Conservation (phyloP, 2,797 vertebrate species). For the Clarias fuscus region DNA sequence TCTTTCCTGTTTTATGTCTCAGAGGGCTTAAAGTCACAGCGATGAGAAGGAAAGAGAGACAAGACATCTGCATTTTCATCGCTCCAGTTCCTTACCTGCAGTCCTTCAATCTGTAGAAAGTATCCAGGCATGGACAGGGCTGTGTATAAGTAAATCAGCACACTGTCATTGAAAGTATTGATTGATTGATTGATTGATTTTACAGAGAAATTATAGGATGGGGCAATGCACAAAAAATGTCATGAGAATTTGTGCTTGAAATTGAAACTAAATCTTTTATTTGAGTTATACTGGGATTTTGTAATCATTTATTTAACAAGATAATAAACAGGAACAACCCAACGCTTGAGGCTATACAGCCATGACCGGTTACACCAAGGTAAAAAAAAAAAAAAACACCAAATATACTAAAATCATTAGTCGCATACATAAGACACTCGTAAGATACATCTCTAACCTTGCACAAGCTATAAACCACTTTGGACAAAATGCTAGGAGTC, state of each 20-base stretch:
- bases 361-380: background rate
- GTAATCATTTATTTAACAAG: background rate
- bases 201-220: constrained; percentile 88
- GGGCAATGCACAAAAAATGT: constrained; percentile 72
- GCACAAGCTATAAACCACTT: background rate
- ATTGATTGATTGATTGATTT: no score
- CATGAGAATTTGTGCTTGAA: background rate
- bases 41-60: background rate
- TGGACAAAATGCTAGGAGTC: background rate
- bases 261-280: background rate
- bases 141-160: constrained; percentile 54
- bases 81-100: constrained; percentile 64
- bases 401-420: background rate
- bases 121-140: constrained; percentile 72
- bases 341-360: background rate
- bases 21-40: constrained; percentile 77
- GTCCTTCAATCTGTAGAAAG: constrained; percentile 72
- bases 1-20: constrained; percentile 63
- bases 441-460: background rate
- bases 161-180: constrained; percentile 97
- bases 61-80: constrained; percentile 54
- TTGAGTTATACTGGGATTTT: background rate
- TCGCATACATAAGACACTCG: background rate
- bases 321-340: no score
- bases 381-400: background rate